Evolutionary conservation across 2,888 invertebrate genomes (phyloP), one percentile per base, ranked within the genome.

Genomic region (Apamea anceps): DNA sequence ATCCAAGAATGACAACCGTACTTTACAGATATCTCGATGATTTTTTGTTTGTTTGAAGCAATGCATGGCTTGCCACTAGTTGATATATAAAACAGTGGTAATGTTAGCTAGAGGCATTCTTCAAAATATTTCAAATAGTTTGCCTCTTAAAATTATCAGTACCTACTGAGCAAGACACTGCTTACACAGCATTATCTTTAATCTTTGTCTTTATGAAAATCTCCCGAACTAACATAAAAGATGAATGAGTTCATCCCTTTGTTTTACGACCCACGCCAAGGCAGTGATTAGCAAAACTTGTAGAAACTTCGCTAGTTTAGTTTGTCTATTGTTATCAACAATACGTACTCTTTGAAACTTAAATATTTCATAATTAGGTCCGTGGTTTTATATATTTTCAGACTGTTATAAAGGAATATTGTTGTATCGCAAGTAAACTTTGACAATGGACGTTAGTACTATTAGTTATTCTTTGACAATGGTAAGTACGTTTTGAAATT

Each of bases 271-370:
- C 77, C 65, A 32, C 72, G n/a, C 82, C 77, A 32, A n/a, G 18
- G 51, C 57, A 65, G 62, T 89, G 87, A 89, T 88, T 87, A 89
- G 66, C 67, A 57, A 80, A 87, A 82, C 62, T 81, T 87, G 48
- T 73, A n/a, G 32, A 77, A 87, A 75, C 75, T 84, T 72, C 0
- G 62, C 60, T 77, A 83, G 79, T 84, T 85, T 62, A 75, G 65
- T 57, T 80, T 79, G 68, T 81, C 87, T 75, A 77, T 87, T 88
- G 88, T 88, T 76, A 54, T 76, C 37, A 87, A 86, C 70, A 84
- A 85, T 82, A 72, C 54, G 66, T 80, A 65, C 57, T 63, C 54
- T 75, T 48, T 72, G n/a, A 28, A 75, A 71, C 75, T 83, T 79
- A 48, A 81, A 68, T 72, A 75, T 86, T 82, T 51, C 48, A 42